Evolutionary conservation across 2,797 vertebrate genomes (phyloP).

Genomic region (Chaetophractus vellerosus): DNA sequence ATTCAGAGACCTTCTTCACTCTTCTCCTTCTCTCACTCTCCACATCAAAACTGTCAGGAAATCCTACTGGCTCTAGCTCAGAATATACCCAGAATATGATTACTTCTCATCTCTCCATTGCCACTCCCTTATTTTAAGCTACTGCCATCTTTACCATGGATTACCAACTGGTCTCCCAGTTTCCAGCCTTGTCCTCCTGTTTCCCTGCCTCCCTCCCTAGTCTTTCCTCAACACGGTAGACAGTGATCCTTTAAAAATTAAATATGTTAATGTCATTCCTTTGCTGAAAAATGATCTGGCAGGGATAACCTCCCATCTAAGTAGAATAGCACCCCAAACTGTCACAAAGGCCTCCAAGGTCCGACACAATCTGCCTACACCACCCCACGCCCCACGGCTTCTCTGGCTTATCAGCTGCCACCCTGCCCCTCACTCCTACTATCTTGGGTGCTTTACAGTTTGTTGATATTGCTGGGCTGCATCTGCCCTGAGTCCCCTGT

Average conservation of each 20-base stretch:
- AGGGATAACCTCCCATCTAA: neutral
- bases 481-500: accelerated
- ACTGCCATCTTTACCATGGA: neutral
- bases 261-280: neutral
- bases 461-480: accelerated
- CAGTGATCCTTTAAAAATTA: neutral
- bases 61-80: neutral
- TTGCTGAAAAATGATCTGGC: neutral
- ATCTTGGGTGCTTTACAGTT: neutral
- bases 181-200: accelerated
- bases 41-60: neutral
- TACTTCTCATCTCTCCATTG: neutral
- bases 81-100: neutral
- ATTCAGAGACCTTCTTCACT: neutral
- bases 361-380: accelerated
- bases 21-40: neutral
- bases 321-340: neutral
- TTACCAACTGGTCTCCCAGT: neutral
- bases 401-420: accelerated
- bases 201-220: neutral
- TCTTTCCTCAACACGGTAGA: neutral
- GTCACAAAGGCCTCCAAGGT: neutral
- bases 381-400: accelerated
- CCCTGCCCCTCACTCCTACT: accelerated
- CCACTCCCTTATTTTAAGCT: accelerated